Evolutionary conservation across 2,797 vertebrate genomes (phyloP).

Genomic region (Dromococcyx pavoninus): DNA sequence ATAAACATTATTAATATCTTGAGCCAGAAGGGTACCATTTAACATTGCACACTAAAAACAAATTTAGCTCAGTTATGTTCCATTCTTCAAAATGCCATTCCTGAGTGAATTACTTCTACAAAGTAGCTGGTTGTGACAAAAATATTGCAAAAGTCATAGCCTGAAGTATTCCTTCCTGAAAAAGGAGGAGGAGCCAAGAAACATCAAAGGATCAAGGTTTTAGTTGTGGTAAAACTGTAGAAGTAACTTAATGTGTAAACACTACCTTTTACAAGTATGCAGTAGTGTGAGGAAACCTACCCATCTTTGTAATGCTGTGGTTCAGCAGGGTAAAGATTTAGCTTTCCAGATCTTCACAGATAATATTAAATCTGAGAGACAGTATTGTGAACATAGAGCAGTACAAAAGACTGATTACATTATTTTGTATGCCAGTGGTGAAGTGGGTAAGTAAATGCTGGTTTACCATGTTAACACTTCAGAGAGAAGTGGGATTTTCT

Average conservation of each 20-base stretch:
- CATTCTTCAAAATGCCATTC: background rate
- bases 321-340: background rate
- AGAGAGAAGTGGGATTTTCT: background rate
- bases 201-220: background rate
- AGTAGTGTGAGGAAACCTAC: background rate
- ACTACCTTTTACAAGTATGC: background rate
- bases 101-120: background rate
- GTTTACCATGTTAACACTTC: background rate
- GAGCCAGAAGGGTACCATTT: background rate
- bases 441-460: background rate
- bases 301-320: background rate
- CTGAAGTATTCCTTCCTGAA: background rate
- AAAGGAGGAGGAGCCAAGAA: background rate
- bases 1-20: background rate
- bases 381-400: background rate
- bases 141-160: background rate
- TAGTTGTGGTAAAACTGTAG: background rate
- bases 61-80: background rate
- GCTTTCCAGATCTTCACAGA: background rate
- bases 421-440: background rate
- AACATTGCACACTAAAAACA: background rate
- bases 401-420: background rate
- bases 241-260: background rate
- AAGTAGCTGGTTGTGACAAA: background rate
- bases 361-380: background rate